Evolutionary conservation across 92 coral and sea anemone genomes (phyloP).

Genomic region (Chrysogorgia sp.): DNA sequence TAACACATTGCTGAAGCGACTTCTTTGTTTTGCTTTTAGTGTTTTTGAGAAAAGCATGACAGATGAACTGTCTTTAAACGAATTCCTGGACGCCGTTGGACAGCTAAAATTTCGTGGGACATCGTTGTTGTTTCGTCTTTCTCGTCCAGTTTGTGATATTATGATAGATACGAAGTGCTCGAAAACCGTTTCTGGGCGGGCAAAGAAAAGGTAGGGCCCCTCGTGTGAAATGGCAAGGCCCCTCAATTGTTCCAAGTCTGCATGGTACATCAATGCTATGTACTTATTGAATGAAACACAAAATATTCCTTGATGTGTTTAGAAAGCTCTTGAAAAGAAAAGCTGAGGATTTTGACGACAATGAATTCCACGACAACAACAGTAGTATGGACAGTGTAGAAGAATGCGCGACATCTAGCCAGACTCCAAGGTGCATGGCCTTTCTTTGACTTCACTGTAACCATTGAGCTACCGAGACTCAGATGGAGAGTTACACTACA

Average conservation of each 20-base stretch:
- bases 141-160: constrained; percentile 32
- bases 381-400: constrained; percentile 3
- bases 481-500: no score
- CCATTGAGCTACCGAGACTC: no score
- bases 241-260: no score
- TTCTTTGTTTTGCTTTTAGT: constrained; percentile 26
- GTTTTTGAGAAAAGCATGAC: constrained; percentile 61
- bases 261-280: no score
- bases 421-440: not conserved
- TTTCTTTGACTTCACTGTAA: not conserved
- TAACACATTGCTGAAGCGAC: not conserved
- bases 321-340: constrained; percentile 31
- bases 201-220: constrained; percentile 27
- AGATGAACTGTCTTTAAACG: constrained; percentile 59
- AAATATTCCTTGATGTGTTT: not conserved
- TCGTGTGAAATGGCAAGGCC: no score
- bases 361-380: not conserved
- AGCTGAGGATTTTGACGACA: constrained; percentile 7
- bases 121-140: constrained; percentile 77
- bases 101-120: constrained; percentile 82
- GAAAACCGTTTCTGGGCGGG: not conserved
- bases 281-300: no score
- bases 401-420: not conserved
- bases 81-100: constrained; percentile 83
- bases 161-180: constrained; percentile 7